Evolutionary conservation across 1,140 invertebrate genomes (phyloP).

Genomic region (Rhopalosiphum padi): DNA sequence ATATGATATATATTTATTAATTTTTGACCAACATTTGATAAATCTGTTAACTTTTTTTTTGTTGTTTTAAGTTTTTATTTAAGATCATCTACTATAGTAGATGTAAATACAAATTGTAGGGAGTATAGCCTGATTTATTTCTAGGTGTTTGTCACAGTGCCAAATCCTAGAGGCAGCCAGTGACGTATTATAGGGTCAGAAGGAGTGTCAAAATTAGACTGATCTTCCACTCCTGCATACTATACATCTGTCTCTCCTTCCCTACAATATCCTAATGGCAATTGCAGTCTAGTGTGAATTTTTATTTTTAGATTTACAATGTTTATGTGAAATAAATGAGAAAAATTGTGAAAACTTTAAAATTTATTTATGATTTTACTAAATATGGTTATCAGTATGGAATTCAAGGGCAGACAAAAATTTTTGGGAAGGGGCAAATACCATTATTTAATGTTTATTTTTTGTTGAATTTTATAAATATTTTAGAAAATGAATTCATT

Average conservation of each 20-base stretch:
- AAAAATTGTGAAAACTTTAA: conserved; percentile 44
- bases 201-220: conserved; percentile 57
- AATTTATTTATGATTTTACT: conserved; percentile 42
- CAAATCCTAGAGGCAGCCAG: conserved; percentile 36
- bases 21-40: not conserved
- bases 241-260: not conserved
- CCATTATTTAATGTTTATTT: not conserved
- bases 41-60: not conserved
- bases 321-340: conserved; percentile 32
- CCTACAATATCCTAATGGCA: conserved; percentile 23
- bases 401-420: conserved; percentile 30
- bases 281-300: conserved; percentile 9
- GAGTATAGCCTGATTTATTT: conserved; percentile 49
- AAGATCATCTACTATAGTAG: not conserved
- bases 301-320: conserved; percentile 46
- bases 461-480: not conserved
- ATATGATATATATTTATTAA: not conserved
- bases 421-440: not conserved
- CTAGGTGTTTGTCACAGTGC: conserved; percentile 39
- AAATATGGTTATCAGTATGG: conserved; percentile 21
- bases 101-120: not conserved
- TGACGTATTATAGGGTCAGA: conserved; percentile 56
- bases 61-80: not conserved
- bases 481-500: not conserved
- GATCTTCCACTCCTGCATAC: conserved; percentile 28